These are phyloP conservation scores for Leptobrachium ailaonicum DNA, from an alignment of 2,113 vertebrate genomes.

Conservation along the genomic window DNA sequence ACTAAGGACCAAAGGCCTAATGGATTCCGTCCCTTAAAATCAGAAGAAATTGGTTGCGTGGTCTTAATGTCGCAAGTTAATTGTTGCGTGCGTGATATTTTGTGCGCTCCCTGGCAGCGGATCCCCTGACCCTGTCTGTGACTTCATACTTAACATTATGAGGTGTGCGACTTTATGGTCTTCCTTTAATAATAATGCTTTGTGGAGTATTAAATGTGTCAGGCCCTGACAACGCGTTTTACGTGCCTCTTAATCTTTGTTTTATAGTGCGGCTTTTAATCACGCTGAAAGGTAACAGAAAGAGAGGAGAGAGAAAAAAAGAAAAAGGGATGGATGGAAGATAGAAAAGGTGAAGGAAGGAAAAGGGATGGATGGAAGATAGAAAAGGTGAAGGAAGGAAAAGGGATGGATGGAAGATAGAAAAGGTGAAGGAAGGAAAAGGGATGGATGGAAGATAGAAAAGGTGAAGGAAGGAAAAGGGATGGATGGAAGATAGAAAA, in stretches of 20 bases:
- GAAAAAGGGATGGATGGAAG: too few species aligned
- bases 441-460: too few species aligned
- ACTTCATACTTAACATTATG: slow-evolving; percentile 18
- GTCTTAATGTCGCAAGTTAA: background rate
- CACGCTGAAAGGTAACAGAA: background rate
- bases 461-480: too few species aligned
- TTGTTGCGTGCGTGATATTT: background rate
- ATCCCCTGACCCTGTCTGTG: background rate
- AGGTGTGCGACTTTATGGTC: slow-evolving; percentile 26
- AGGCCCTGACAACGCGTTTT: slow-evolving; percentile 33
- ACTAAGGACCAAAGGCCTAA: background rate
- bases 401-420: too few species aligned
- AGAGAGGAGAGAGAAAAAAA: too few species aligned
- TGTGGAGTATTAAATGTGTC: slow-evolving; percentile 32
- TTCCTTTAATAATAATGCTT: slow-evolving; percentile 30
- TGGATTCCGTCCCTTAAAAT: background rate
- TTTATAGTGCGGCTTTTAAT: slow-evolving; percentile 30
- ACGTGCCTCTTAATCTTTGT: slow-evolving; percentile 10
- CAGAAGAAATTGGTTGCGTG: background rate
- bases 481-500: too few species aligned
- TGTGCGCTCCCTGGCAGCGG: background rate
- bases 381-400: too few species aligned
- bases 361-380: too few species aligned
- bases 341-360: too few species aligned
- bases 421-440: too few species aligned